A percentile compares a stretch with the other conserved stretches of the same genome.
Evolutionary conservation across 2,797 vertebrate species (phyloP).

Genomic region (Linurgus olivaceus): DNA sequence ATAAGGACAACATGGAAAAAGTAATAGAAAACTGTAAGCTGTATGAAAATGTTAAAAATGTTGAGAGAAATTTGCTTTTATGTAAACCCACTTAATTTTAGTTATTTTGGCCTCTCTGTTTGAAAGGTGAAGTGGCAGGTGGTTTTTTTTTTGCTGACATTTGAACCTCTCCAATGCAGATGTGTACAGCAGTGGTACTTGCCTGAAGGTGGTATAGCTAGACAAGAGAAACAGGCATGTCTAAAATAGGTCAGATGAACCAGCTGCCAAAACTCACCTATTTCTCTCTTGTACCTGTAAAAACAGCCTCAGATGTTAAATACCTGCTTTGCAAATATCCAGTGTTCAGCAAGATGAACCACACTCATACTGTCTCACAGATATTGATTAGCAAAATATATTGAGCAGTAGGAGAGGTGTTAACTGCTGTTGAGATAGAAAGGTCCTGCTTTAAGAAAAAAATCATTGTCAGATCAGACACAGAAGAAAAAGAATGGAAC

Average conservation of each 20-base stretch:
- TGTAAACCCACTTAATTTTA: not conserved
- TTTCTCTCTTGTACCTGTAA: not conserved
- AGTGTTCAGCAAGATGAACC: not conserved
- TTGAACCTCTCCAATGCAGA: not conserved
- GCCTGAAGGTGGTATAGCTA: not conserved
- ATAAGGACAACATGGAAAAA: constrained; percentile 34
- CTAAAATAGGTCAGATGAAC: not conserved
- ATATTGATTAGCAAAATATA: not conserved
- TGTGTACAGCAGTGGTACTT: not conserved
- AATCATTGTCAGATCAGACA: not conserved
- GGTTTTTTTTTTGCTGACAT: not conserved
- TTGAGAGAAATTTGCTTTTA: not conserved
- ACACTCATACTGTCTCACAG: not conserved
- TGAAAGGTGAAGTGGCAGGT: not conserved
- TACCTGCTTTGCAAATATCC: not conserved
- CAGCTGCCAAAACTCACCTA: not conserved
- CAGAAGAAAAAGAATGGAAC: not conserved
- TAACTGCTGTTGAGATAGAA: not conserved
- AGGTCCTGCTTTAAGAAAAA: not conserved
- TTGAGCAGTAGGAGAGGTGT: not conserved
- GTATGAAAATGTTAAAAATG: constrained; percentile 18
- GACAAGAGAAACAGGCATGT: not conserved
- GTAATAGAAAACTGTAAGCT: not conserved
- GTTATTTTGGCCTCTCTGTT: not conserved
- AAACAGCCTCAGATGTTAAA: not conserved